Evolutionary conservation across 2,113 vertebrate species (phyloP).

Genomic region (Clinocottus analis): DNA sequence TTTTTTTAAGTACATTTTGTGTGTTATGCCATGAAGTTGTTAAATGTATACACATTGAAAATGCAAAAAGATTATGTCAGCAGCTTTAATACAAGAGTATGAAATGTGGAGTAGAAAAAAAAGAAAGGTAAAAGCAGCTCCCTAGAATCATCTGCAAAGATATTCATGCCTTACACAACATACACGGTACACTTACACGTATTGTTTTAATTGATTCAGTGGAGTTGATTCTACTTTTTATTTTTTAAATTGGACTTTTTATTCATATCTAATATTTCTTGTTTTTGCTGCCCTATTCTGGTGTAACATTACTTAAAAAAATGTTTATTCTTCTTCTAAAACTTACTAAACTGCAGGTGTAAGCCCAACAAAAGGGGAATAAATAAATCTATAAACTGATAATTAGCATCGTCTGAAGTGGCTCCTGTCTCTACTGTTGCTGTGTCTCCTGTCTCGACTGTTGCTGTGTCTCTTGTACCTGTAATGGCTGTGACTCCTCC

Average conservation of each 20-base stretch:
- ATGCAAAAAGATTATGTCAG: neutral
- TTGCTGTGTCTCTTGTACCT: constrained; percentile 59
- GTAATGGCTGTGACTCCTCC: constrained; percentile 66
- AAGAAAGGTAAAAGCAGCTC: neutral
- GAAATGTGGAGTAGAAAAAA: neutral
- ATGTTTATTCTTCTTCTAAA: neutral
- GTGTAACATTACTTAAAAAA: neutral
- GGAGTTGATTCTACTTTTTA: neutral
- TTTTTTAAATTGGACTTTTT: neutral
- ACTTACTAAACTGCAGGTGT: neutral
- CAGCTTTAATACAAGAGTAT: neutral
- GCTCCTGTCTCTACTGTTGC: constrained; percentile 65
- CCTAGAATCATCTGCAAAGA: neutral
- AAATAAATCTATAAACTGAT: neutral
- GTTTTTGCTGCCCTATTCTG: neutral
- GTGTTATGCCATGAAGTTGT: neutral
- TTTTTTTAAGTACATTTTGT: neutral
- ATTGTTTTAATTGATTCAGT: neutral
- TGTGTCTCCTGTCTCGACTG: constrained; percentile 64
- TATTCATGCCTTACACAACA: neutral
- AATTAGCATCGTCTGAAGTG: constrained; percentile 64
- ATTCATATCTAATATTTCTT: neutral
- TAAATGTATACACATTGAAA: neutral
- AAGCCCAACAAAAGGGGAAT: neutral
- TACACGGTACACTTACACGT: neutral